These are phyloP conservation scores for Lerista edwardsae DNA, from an alignment of 2,797 vertebrate species.

Conservation along the genomic window DNA sequence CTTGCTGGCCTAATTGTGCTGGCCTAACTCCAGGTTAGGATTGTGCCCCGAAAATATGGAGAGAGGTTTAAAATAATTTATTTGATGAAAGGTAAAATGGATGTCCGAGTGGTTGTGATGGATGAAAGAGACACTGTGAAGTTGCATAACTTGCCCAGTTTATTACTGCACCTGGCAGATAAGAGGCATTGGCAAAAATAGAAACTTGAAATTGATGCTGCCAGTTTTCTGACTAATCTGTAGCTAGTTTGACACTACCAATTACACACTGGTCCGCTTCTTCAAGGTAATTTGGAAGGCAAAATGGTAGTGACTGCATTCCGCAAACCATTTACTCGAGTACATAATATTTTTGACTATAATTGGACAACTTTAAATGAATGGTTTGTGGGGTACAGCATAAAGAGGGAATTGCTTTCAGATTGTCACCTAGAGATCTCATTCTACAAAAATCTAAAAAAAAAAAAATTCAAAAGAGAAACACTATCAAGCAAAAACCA, in stretches of 20 bases:
- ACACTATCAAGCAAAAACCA: not conserved
- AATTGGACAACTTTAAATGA: not conserved
- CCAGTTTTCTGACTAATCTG: not conserved
- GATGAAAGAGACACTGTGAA: not conserved
- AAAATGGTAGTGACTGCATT: not conserved
- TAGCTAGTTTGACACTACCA: not conserved
- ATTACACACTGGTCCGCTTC: not conserved
- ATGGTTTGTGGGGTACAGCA: not conserved
- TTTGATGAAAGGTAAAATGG: not conserved
- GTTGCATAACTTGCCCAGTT: not conserved
- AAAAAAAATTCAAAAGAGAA: not conserved
- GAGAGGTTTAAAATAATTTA: not conserved
- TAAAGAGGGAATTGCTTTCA: not conserved
- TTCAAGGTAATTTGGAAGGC: not conserved
- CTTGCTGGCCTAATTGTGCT: too few relatives aligned
- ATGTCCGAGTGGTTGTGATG: not conserved
- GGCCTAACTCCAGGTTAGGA: too few relatives aligned
- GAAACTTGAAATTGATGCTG: not conserved
- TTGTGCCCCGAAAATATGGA: not conserved
- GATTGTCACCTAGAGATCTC: not conserved
- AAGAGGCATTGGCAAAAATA: slow-evolving; percentile 3
- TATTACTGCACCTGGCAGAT: not conserved
- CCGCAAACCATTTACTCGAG: not conserved
- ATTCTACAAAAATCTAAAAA: not conserved
- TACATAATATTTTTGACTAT: not conserved